Evolutionary conservation across 2,113 vertebrate species (phyloP).

Genomic region (Nesogale talazaci): DNA sequence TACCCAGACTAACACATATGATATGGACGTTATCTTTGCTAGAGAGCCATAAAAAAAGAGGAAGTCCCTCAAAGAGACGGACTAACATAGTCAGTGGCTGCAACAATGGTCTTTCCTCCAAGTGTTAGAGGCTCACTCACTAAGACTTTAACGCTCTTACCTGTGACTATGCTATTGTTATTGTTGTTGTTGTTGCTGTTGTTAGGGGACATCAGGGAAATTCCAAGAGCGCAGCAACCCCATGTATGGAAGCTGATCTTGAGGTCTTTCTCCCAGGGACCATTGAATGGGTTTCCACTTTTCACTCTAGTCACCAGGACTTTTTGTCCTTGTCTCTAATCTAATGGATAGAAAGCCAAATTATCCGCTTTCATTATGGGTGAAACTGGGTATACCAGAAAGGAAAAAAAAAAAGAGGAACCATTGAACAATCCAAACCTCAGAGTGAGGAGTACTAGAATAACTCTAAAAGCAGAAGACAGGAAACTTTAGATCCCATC

Average conservation of each 20-base stretch:
- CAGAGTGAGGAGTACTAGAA: not conserved
- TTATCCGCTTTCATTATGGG: not conserved
- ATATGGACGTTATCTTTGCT: no score
- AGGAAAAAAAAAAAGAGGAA: not conserved
- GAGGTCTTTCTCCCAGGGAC: not conserved
- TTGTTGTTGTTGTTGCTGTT: no score
- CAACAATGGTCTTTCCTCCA: no score
- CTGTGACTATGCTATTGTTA: not conserved
- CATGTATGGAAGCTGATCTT: not conserved
- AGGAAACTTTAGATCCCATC: conserved; percentile 31
- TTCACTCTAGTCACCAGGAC: not conserved
- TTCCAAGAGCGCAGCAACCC: not conserved
- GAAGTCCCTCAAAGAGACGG: no score
- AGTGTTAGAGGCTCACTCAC: not conserved
- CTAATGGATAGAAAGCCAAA: not conserved
- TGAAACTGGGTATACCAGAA: not conserved
- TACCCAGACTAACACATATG: no score
- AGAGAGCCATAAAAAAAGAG: no score
- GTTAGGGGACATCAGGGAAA: not conserved
- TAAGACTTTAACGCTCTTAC: not conserved
- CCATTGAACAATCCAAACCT: not conserved
- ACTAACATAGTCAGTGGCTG: no score
- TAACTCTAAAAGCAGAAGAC: conserved; percentile 31
- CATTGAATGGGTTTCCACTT: not conserved
- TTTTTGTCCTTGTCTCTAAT: not conserved